Conservation (phyloP, 2,888 invertebrate species). For the Drosophila stalkeri region DNA sequence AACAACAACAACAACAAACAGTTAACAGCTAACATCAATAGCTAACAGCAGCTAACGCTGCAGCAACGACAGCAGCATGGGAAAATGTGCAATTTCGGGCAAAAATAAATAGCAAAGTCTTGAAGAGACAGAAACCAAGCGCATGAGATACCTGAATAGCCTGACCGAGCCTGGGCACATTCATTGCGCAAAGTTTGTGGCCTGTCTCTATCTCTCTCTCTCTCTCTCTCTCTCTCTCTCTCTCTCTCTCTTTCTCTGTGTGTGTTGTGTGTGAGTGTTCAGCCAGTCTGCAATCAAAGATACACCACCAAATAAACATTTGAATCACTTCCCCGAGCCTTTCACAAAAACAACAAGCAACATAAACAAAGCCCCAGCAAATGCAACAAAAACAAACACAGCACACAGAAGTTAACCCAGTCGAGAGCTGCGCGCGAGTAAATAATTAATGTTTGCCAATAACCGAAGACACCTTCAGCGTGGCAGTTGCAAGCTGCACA, state of each 20-base stretch:
- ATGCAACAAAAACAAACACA: conserved; percentile 18
- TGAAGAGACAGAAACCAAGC: conserved; percentile 50
- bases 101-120: conserved; percentile 76
- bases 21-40: conserved; percentile 38
- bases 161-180: conserved; percentile 73
- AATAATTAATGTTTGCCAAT: conserved; percentile 83
- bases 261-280: conserved; percentile 22
- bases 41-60: conserved; percentile 34
- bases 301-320: conserved; percentile 78
- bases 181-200: conserved; percentile 74
- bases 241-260: neutral
- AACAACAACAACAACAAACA: conserved; percentile 37
- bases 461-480: conserved; percentile 81
- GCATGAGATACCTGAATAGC: conserved; percentile 40
- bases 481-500: conserved; percentile 17
- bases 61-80: conserved; percentile 71
- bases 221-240: conserved; percentile 10
- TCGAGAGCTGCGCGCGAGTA: conserved; percentile 61
- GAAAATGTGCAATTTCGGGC: conserved; percentile 83
- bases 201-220: conserved; percentile 14
- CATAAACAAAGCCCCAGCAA: conserved; percentile 22
- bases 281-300: conserved; percentile 70
- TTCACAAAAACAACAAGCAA: conserved; percentile 63
- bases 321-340: conserved; percentile 76
- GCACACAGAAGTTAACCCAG: conserved; percentile 54